Percentiles rank a stretch among this genome's conserved stretches.
These are phyloP conservation scores for Nematolebias whitei DNA, from an alignment of 2,113 vertebrate species.

Conservation along the genomic window DNA sequence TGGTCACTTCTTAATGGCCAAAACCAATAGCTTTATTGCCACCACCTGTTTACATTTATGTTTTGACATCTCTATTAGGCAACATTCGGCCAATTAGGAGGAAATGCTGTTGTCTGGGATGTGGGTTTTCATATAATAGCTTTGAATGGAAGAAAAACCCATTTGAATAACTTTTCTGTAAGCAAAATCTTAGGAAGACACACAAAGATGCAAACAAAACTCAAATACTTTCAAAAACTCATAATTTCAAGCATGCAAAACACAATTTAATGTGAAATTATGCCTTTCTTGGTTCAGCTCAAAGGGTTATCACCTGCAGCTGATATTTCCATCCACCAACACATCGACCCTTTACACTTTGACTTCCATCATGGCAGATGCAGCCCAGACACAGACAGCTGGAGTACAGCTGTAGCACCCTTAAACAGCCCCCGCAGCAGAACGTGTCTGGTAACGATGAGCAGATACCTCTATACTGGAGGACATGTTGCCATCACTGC, in stretches of 20 bases:
- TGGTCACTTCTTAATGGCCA: slow-evolving; percentile 15
- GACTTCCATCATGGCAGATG: slow-evolving; percentile 56
- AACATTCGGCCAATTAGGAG: slow-evolving; percentile 12
- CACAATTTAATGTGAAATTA: slow-evolving; percentile 3
- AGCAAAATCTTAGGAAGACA: too few relatives aligned
- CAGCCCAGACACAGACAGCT: slow-evolving; percentile 65
- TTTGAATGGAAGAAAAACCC: slow-evolving; percentile 6
- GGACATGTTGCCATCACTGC: slow-evolving; percentile 68
- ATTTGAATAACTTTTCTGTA: slow-evolving; percentile 5
- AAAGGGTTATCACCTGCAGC: not conserved
- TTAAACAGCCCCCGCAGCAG: slow-evolving; percentile 69
- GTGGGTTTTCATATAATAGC: slow-evolving; percentile 19
- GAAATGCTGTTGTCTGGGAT: slow-evolving; percentile 10
- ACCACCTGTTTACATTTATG: not conserved
- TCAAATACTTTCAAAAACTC: slow-evolving; percentile 12
- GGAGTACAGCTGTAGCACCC: slow-evolving; percentile 73
- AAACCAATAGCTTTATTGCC: not conserved
- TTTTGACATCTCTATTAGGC: not conserved
- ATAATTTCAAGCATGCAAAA: not conserved
- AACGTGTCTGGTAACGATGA: slow-evolving; percentile 68
- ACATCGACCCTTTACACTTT: slow-evolving; percentile 9
- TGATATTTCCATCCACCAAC: not conserved
- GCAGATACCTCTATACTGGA: slow-evolving; percentile 67
- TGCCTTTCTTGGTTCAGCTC: not conserved
- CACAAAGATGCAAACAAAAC: slow-evolving; percentile 3